phyloP scores from a whole-genome alignment of 2,113 vertebrate species.

The Oreochromis spilurus region DNA sequence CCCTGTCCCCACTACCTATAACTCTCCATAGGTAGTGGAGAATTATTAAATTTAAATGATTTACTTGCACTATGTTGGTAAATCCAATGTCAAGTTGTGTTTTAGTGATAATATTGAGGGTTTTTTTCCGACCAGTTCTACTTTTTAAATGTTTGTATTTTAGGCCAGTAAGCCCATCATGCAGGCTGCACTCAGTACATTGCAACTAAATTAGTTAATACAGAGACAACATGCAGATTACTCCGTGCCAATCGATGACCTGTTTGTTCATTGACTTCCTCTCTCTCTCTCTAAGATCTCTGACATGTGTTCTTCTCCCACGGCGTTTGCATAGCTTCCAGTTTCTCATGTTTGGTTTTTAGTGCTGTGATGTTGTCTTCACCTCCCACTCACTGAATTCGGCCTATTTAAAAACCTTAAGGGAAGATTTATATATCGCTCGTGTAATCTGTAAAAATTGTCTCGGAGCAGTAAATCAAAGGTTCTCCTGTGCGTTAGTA shows the following conservation, averaged over 20 bases:
- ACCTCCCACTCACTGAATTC: not conserved
- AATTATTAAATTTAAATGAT: not conserved
- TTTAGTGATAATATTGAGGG: not conserved
- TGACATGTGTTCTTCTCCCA: slow-evolving; percentile 6
- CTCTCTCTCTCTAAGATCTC: not conserved
- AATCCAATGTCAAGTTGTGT: not conserved
- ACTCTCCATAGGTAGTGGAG: not conserved
- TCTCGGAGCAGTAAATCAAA: slow-evolving; percentile 31
- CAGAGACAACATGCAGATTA: not conserved
- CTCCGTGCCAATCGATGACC: not conserved
- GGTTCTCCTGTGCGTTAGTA: not conserved
- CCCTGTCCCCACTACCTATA: not conserved
- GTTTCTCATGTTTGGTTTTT: slow-evolving; percentile 25
- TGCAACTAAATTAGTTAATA: not conserved
- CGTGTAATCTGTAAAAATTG: slow-evolving; percentile 36
- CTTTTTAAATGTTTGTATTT: not conserved
- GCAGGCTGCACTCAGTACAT: not conserved
- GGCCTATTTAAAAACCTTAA: not conserved
- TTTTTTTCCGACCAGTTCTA: not conserved
- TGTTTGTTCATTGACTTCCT: not conserved
- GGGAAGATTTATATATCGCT: slow-evolving; percentile 4
- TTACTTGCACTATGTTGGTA: not conserved
- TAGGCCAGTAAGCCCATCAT: not conserved
- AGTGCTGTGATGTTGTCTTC: slow-evolving; percentile 17
- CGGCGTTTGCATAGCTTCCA: not conserved